Percentiles rank a stretch among this genome's conserved stretches.
These are phyloP conservation scores for Vidua macroura DNA, from an alignment of 2,113 vertebrate species.

Conservation along the genomic window DNA sequence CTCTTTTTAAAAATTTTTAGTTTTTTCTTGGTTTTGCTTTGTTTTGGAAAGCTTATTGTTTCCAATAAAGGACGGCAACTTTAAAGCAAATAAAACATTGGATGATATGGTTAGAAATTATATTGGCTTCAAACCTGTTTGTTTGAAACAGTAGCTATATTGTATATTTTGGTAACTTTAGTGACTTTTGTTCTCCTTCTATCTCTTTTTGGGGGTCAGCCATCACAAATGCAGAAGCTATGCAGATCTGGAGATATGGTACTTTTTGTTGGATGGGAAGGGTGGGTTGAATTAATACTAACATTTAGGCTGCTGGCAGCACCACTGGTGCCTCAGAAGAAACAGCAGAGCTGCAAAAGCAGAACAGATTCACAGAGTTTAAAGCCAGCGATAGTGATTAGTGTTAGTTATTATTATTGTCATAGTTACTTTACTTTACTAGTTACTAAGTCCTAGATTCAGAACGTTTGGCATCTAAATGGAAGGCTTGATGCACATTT, in stretches of 20 bases:
- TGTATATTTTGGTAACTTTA: conserved; percentile 25
- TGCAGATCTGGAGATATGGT: neutral
- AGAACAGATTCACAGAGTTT: neutral
- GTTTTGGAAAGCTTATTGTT: neutral
- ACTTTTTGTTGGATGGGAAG: conserved; percentile 43
- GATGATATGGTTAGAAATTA: neutral
- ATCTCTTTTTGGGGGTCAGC: conserved; percentile 8
- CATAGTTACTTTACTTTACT: neutral
- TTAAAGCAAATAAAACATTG: neutral
- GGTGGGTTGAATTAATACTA: neutral
- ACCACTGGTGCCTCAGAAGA: neutral
- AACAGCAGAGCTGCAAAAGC: conserved; percentile 28
- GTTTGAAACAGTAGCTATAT: conserved; percentile 49
- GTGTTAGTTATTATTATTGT: neutral
- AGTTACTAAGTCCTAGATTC: neutral
- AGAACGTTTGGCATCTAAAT: neutral
- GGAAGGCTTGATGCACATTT: neutral
- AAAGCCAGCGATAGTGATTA: neutral
- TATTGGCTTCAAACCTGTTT: neutral
- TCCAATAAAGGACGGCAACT: neutral
- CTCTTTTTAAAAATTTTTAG: fast-evolving
- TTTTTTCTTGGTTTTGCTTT: neutral
- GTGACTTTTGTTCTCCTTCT: conserved; percentile 20
- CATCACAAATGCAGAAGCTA: conserved; percentile 52
- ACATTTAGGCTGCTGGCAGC: conserved; percentile 10